Evolutionary conservation across 1,140 invertebrate species (phyloP).

Genomic region (Procambarus clarkii): DNA sequence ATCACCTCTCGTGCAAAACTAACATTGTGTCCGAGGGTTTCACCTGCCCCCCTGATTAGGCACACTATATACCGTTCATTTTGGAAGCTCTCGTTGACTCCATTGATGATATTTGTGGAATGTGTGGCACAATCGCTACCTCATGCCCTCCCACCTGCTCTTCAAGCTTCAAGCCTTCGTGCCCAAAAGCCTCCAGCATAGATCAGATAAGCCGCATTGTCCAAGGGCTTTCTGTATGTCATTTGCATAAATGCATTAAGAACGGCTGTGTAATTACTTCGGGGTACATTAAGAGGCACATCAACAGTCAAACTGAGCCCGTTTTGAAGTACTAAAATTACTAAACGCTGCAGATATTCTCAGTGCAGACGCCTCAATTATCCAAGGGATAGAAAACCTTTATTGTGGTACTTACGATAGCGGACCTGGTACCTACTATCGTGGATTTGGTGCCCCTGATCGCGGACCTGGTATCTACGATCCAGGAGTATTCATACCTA

Average conservation of each 20-base stretch:
- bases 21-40: neutral
- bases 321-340: neutral
- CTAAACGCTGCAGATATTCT: neutral
- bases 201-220: slow-evolving; percentile 20
- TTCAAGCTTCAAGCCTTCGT: neutral
- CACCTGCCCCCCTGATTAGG: neutral
- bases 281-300: neutral
- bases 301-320: neutral
- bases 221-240: neutral
- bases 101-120: neutral
- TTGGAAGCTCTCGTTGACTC: neutral
- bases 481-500: too few species aligned
- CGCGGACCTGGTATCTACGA: too few species aligned
- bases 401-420: too few species aligned
- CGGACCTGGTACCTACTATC: too few species aligned
- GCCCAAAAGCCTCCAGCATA: neutral
- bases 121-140: neutral
- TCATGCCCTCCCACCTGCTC: neutral
- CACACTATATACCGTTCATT: neutral
- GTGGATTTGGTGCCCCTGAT: too few species aligned
- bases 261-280: slow-evolving; percentile 1
- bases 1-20: neutral
- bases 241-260: slow-evolving; percentile 40
- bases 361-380: neutral
- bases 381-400: neutral